phyloP scores from a whole-genome alignment of 1,140 invertebrate species.

The Galendromus occidentalis region DNA sequence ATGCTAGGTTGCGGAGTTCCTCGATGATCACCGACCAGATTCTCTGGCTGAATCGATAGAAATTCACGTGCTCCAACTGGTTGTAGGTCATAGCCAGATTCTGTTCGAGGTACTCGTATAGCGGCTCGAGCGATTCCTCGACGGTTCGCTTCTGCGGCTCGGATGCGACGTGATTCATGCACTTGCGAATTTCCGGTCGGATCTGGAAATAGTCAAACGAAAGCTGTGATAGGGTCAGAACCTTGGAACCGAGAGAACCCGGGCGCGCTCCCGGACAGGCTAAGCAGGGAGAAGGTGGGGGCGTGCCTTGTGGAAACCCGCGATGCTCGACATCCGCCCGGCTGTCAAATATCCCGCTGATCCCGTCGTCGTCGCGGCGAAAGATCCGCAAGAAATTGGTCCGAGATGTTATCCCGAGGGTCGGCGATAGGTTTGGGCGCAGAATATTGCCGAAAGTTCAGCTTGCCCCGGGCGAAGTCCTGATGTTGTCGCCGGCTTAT shows the following conservation, averaged over 20 bases:
- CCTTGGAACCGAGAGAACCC: conserved; percentile 14
- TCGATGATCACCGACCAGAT: conserved; percentile 64
- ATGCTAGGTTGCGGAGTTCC: conserved; percentile 57
- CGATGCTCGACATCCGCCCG: too few relatives aligned
- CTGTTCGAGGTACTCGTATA: conserved; percentile 64
- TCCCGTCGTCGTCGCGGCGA: too few relatives aligned
- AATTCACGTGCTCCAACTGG: conserved; percentile 56
- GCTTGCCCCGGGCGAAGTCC: too few relatives aligned
- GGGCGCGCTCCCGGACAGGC: not conserved
- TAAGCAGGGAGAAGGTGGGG: too few relatives aligned
- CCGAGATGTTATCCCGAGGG: too few relatives aligned
- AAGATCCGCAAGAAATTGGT: too few relatives aligned
- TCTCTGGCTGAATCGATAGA: conserved; percentile 45
- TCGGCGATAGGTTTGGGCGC: too few relatives aligned
- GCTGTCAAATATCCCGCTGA: too few relatives aligned
- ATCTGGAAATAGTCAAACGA: conserved; percentile 36
- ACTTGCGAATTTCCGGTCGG: conserved; percentile 59
- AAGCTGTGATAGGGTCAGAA: not conserved
- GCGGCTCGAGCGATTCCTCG: conserved; percentile 57
- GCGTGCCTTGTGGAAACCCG: too few relatives aligned
- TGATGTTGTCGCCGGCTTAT: too few relatives aligned
- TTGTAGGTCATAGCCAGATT: conserved; percentile 51
- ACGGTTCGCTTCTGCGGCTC: conserved; percentile 71
- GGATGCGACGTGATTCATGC: conserved; percentile 85
- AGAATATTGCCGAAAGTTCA: too few relatives aligned